A percentile compares a stretch with the other conserved stretches of the same genome.
These are phyloP conservation scores for Dolomedes plantarius DNA, from an alignment of 2,888 invertebrate genomes.

Conservation along the genomic window DNA sequence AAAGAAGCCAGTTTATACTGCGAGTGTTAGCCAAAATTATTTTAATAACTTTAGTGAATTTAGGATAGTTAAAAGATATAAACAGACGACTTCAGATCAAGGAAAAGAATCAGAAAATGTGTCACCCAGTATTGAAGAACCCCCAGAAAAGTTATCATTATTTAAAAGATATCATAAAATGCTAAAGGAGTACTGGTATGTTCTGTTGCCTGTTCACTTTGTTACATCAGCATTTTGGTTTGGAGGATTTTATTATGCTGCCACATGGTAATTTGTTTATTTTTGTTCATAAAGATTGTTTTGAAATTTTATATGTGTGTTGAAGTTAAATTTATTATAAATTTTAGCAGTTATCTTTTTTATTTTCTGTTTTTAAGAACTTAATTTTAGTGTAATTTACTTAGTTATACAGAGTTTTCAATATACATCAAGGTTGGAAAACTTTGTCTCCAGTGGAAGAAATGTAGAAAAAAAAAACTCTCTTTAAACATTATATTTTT, in stretches of 20 bases:
- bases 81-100: neutral
- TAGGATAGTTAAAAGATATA: neutral
- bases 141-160: constrained; percentile 80
- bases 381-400: too few species aligned
- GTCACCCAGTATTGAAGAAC: constrained; percentile 19
- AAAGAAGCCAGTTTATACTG: neutral
- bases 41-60: neutral
- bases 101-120: neutral
- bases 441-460: too few species aligned
- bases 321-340: too few species aligned
- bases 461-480: too few species aligned
- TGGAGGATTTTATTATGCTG: constrained; percentile 89
- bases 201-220: constrained; percentile 93
- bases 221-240: constrained; percentile 93
- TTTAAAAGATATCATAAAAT: constrained; percentile 91
- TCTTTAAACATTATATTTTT: too few species aligned
- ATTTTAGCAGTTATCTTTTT: too few species aligned
- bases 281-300: too few species aligned
- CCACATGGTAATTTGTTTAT: constrained; percentile 90
- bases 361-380: too few species aligned
- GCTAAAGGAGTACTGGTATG: constrained; percentile 97
- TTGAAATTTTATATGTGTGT: too few species aligned
- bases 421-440: too few species aligned
- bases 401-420: too few species aligned
- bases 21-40: neutral